Evolutionary conservation across 2,888 invertebrate species (phyloP), one percentile per base, ranked within the genome.

Genomic region (Sinopyrophorus schimmeli): DNA sequence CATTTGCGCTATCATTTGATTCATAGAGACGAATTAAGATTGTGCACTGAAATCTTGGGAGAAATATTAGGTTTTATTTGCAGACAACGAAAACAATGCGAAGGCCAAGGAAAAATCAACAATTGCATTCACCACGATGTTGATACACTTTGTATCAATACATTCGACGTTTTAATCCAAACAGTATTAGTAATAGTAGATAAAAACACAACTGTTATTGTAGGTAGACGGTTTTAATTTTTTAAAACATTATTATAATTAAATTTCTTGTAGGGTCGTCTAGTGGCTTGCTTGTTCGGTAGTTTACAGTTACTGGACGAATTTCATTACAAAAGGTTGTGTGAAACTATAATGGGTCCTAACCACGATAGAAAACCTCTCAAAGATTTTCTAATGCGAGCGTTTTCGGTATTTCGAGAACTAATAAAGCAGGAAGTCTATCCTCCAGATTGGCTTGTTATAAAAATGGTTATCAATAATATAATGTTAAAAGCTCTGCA

Each of bases 371-470:
- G 87, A 6, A 88, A 90, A 62, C 86, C 88, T 1, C 72, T 92
- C 0, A 92, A 93, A 69, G 92, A 92, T 62, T 92, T 95, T 69
- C 76, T 96, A 0, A 82, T 89, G 66, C 77, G 89, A 52, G 87
- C 91, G 0, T 86, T 95, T 65, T 74, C 88, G 4, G 87, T 92
- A 0, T 86, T 92, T 63, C 77, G 85, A 30, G 87, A 89, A 70
- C 79, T 92, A 17, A 86, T 92, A 14, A 84, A 85, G 53, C 83
- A 86, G 60, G 86, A 89, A 60, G 84, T 87, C 0, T 95, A 91
- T 63, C 90, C 93, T 1, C 78, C 83, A 0, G 94, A 95, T 68
- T 97, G 96, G 96, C 80, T 92, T 59, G 84, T 92, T 6, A 86
- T 96, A 71, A 83, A 89, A 67, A 87, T 96, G 75, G 86, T 91